Evolutionary conservation across 2,113 vertebrate genomes (phyloP).

Genomic region (Aspiorhynchus laticeps): DNA sequence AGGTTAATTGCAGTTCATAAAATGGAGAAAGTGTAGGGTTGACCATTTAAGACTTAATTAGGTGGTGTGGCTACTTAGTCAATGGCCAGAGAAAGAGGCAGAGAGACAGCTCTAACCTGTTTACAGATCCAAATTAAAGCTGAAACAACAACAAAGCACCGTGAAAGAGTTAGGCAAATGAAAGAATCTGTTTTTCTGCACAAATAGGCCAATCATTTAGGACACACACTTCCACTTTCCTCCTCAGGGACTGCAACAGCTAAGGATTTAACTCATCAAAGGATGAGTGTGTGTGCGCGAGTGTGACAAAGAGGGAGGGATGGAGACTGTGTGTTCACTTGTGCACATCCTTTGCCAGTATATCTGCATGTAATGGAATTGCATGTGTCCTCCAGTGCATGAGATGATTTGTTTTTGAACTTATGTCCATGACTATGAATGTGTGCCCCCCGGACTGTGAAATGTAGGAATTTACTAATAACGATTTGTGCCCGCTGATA

Average conservation of each 20-base stretch:
- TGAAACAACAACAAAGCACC: conserved; percentile 48
- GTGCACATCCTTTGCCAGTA: conserved; percentile 23
- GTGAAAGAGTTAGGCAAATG: conserved; percentile 38
- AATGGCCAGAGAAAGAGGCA: conserved; percentile 2
- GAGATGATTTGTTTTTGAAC: conserved; percentile 37
- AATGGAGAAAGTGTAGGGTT: conserved; percentile 14
- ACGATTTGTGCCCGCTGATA: conserved; percentile 2
- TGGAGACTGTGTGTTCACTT: conserved; percentile 32
- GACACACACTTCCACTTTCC: conserved; percentile 48
- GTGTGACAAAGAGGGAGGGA: conserved; percentile 31
- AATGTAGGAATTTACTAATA: conserved; percentile 21
- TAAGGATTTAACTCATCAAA: conserved; percentile 60
- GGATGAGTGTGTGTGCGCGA: conserved; percentile 24
- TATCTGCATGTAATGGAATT: conserved; percentile 45
- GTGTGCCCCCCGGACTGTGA: conserved; percentile 2
- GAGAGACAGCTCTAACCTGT: conserved; percentile 30
- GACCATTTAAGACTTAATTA: conserved; percentile 43
- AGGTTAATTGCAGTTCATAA: conserved; percentile 43
- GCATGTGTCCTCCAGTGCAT: conserved; percentile 43
- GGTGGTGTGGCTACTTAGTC: not conserved
- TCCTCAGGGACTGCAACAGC: conserved; percentile 51
- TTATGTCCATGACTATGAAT: conserved; percentile 17
- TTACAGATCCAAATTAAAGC: conserved; percentile 47
- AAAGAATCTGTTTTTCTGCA: conserved; percentile 50
- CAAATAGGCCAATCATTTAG: conserved; percentile 62